These are phyloP conservation scores for Aleiodes alternator DNA, from an alignment of 2,888 invertebrate genomes.

Conservation along the genomic window DNA sequence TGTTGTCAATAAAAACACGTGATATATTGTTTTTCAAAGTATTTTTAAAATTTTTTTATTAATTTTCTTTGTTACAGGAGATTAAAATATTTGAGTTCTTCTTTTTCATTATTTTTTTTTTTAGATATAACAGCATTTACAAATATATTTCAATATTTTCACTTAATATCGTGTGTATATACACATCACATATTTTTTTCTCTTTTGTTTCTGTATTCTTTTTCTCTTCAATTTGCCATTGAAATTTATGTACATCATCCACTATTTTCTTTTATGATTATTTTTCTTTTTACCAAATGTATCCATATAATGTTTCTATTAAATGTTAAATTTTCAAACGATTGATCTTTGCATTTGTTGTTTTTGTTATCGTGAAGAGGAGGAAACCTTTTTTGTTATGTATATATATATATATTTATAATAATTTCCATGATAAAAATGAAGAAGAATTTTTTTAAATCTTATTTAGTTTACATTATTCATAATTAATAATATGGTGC, in stretches of 20 bases:
- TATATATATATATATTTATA: too few species aligned
- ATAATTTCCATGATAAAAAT: too few species aligned
- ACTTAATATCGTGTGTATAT: slow-evolving; percentile 66
- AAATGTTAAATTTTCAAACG: background rate
- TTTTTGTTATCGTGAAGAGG: background rate
- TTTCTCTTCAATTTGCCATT: slow-evolving; percentile 39
- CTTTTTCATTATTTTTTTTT: slow-evolving; percentile 64
- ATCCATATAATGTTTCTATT: background rate
- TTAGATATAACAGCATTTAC: slow-evolving; percentile 73
- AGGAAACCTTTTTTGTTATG: background rate
- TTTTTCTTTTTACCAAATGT: slow-evolving; percentile 4
- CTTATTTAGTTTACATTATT: too few species aligned
- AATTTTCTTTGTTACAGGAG: slow-evolving; percentile 74
- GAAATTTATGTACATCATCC: slow-evolving; percentile 23
- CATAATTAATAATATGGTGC: too few species aligned
- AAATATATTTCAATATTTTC: slow-evolving; percentile 72
- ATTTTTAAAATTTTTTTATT: slow-evolving; percentile 71
- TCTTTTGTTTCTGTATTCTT: slow-evolving; percentile 50
- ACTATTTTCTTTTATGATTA: slow-evolving; percentile 23
- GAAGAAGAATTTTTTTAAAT: too few species aligned
- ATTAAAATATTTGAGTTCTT: slow-evolving; percentile 70
- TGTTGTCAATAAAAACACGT: background rate
- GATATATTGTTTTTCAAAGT: slow-evolving; percentile 68
- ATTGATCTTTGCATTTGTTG: slow-evolving; percentile 10
- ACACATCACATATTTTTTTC: slow-evolving; percentile 67